Base-by-base conservation (phyloP, 2,888 invertebrate genomes). In the Pteria penguin region DNA sequence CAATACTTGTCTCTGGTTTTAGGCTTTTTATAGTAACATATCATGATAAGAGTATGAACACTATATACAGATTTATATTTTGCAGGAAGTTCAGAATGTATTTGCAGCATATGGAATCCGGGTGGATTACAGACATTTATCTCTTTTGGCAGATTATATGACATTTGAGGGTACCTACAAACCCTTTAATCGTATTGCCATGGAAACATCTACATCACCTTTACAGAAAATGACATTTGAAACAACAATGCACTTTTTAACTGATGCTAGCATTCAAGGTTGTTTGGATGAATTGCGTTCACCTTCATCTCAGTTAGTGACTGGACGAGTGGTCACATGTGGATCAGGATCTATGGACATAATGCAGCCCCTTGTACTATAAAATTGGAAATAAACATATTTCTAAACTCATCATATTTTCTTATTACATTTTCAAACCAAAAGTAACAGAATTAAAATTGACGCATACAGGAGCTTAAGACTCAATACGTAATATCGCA, bases 161-260 rank as follows among this genome's bases (percentile, higher is more conserved):
- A 99, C 98, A 0, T 97, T 95, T 86, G 96, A 96, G 87, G 99
- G 99, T 0, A 93, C 94, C 0, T 98, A 96, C 89, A 95, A 96
- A 88, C 96, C 99, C 0, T 95, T 99, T 92, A 99, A 96, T 91
- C 94, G 99, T 29, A 95, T 94, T 86, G 97, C 98, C 8, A 97
- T 99, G 95, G 96, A 96, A 85, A 94, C 95, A 65, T 96, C 96
- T n/a, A 94, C 97, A 0, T 99, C 99, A 0, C 97, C 98, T 0
- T 92, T 99, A 24, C 99, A 99, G 91, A 98, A 98, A 93, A 99
- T 99, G 96, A 97, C 97, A 0, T 99, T 98, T 90, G 99, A 99
- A 92, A 97, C 98, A 0, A 96, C 97, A 2, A 93, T 97, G 78
- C 94, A 94, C 82, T 98, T 98, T 91, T 93, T 99, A 81, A 95